These are phyloP conservation scores for Musca domestica DNA, from an alignment of 1,140 invertebrate species.

Conservation along the genomic window DNA sequence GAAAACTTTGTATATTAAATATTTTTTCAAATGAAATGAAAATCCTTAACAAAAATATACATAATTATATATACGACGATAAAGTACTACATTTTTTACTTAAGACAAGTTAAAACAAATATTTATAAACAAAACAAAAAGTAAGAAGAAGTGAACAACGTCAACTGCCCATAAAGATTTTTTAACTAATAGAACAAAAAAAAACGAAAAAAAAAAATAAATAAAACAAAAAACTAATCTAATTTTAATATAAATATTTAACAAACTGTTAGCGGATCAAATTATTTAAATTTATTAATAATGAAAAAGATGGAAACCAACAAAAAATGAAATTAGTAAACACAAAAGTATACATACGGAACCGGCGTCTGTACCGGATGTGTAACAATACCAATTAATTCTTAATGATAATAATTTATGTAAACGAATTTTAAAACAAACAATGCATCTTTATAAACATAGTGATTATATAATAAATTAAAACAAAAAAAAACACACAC, in stretches of 20 bases:
- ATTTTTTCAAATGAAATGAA: constrained; percentile 1
- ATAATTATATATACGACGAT: neutral
- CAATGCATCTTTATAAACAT: neutral
- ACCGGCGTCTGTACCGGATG: neutral
- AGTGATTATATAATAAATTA: neutral
- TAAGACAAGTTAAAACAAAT: neutral
- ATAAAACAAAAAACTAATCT: constrained; percentile 1
- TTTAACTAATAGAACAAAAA: constrained; percentile 9
- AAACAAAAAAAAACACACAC: neutral
- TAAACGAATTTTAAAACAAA: constrained; percentile 20
- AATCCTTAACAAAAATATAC: neutral
- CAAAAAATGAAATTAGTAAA: neutral
- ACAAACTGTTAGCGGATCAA: constrained; percentile 23
- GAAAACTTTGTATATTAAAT: constrained; percentile 6
- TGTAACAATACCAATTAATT: constrained; percentile 17
- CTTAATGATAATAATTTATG: constrained; percentile 21
- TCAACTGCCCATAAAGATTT: constrained; percentile 29
- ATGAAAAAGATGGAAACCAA: constrained; percentile 10
- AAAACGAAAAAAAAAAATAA: constrained; percentile 5
- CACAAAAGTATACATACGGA: neutral
- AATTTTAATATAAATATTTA: constrained; percentile 23
- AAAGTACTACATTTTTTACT: constrained; percentile 7
- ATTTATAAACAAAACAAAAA: constrained; percentile 22
- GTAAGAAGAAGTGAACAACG: constrained; percentile 26
- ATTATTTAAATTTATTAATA: constrained; percentile 11